Evolutionary conservation across 2,888 invertebrate genomes (phyloP), one percentile per base, ranked within the genome.

Genomic region (Rhopalosiphum nymphaeae): DNA sequence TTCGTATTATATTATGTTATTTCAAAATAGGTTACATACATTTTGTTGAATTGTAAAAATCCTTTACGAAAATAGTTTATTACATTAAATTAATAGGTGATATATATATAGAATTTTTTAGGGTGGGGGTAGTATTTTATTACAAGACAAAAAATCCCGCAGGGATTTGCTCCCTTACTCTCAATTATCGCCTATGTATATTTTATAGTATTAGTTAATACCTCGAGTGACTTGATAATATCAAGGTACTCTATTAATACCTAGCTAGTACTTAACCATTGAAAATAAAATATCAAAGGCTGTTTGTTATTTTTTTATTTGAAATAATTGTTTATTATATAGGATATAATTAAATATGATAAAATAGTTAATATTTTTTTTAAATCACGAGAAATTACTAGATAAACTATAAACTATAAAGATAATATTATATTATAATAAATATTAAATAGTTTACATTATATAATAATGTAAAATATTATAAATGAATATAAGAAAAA

Each of bases 151-250:
- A 67, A 0, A 67, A 4, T 21, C 67, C 16, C n/a, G 16, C 5
- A n/a, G n/a, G 13, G n/a, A n/a, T 16, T 67, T 4, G 0, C 4
- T 1, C n/a, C 11, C 1, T 4, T 5, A n/a, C 13, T 26, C 1
- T 0, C 16, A n/a, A 67, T 67, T 7, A 4, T 29, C 21, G 36
- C 5, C n/a, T n/a, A n/a, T n/a, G n/a, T n/a, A n/a, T 7, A 67
- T n/a, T 5, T 67, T 16, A 67, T 67, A 16, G 67, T n/a, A 53
- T 53, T 53, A 53, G 3, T 0, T 53, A 36, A 67, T 46, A 46
- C 7, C 44, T n/a, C n/a, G n/a, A n/a, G n/a, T n/a, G n/a, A n/a
- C n/a, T n/a, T n/a, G n/a, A n/a, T n/a, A n/a, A n/a, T n/a, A n/a
- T n/a, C n/a, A n/a, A n/a, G n/a, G n/a, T n/a, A n/a, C n/a, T n/a